These are phyloP conservation scores for Falco rusticolus DNA, from an alignment of 2,797 vertebrate species.

Conservation along the genomic window DNA sequence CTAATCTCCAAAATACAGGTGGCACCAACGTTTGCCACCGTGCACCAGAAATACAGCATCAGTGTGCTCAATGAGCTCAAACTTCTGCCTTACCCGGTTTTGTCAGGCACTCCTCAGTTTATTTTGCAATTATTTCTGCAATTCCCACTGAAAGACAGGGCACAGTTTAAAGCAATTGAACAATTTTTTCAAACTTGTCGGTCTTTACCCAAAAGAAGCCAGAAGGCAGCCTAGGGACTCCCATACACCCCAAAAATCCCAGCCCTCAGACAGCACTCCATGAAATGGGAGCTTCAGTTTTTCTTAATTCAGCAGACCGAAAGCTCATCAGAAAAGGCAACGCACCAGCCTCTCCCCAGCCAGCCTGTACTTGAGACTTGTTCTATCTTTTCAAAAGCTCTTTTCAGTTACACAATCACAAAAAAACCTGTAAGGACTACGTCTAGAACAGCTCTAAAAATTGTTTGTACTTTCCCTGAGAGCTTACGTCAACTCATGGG, in stretches of 20 bases:
- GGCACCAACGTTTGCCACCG: rapidly evolving
- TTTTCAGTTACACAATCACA: not conserved
- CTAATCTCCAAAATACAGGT: not conserved
- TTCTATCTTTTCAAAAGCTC: conserved; percentile 10
- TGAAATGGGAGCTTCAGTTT: not conserved
- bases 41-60: rapidly evolving
- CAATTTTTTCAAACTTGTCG: not conserved
- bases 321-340: not conserved
- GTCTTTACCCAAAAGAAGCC: not conserved
- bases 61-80: not conserved
- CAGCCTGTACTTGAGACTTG: not conserved
- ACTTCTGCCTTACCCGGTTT: not conserved
- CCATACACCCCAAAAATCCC: not conserved
- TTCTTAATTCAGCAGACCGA: not conserved
- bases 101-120: not conserved
- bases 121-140: not conserved
- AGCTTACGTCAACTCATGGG: not conserved
- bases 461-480: not conserved
- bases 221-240: not conserved
- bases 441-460: not conserved
- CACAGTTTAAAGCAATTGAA: not conserved
- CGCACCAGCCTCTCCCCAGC: not conserved
- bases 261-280: not conserved
- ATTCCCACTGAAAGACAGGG: not conserved
- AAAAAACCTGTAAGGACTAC: not conserved